Percentiles rank a stretch among this genome's conserved stretches.
Evolutionary conservation across 2,888 invertebrate genomes (phyloP).

Genomic region (Oscheius sp.): DNA sequence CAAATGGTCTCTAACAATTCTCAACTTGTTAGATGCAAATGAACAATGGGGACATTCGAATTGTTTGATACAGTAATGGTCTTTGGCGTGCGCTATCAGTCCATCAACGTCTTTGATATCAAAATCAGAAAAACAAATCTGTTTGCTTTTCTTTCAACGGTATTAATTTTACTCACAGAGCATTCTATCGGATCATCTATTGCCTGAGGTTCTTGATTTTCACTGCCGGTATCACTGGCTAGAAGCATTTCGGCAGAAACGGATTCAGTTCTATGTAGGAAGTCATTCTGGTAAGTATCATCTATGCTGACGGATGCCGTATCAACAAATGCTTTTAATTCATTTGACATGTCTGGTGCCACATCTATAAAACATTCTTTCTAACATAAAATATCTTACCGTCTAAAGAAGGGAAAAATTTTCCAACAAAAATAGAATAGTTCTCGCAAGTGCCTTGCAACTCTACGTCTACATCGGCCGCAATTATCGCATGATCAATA

Average conservation of each 20-base stretch:
- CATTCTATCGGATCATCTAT: background rate
- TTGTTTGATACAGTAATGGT: constrained; percentile 45
- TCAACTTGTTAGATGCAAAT: constrained; percentile 1
- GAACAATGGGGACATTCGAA: constrained; percentile 33
- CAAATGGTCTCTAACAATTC: background rate
- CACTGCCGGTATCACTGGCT: background rate
- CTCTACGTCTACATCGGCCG: background rate
- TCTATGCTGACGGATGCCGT: background rate
- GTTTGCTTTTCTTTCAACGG: too few species aligned
- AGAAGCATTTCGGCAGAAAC: background rate
- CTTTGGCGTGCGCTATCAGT: constrained; percentile 41
- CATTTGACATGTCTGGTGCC: background rate
- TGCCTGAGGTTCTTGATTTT: background rate
- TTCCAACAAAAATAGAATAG: constrained; percentile 2
- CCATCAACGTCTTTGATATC: constrained; percentile 1
- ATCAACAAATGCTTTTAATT: constrained; percentile 8
- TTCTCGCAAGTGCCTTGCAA: background rate
- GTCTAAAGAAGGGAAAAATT: constrained; percentile 24
- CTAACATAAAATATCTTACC: too few species aligned
- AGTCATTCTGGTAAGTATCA: background rate
- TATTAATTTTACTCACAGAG: background rate
- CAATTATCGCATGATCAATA: constrained; percentile 2
- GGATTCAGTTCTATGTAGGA: background rate
- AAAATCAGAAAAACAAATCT: constrained; percentile 2
- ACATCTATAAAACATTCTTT: too few species aligned